Evolutionary conservation across 1,140 invertebrate species (phyloP).

Genomic region (Leguminivora glycinivorella): DNA sequence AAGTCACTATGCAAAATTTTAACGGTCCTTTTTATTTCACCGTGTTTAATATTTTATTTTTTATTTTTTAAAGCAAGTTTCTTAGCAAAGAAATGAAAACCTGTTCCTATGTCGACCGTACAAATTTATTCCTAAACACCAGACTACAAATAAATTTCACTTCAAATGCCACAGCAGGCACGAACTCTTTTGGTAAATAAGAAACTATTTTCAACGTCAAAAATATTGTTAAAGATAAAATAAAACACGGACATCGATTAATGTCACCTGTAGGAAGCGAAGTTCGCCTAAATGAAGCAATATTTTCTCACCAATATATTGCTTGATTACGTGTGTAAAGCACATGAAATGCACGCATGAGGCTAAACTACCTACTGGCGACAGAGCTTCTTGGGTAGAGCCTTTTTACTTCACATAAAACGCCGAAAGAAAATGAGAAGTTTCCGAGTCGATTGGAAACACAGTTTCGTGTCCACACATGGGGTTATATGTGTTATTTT

Average conservation of each 20-base stretch:
- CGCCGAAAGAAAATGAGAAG: not conserved
- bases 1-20: too few species aligned
- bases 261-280: slow-evolving; percentile 39
- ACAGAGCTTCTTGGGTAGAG: slow-evolving; percentile 32
- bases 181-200: not conserved
- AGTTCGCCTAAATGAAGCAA: slow-evolving; percentile 35
- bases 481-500: not conserved
- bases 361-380: slow-evolving; percentile 35
- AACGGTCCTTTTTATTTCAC: too few species aligned
- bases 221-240: slow-evolving; percentile 9
- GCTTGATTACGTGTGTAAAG: slow-evolving; percentile 55
- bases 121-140: not conserved
- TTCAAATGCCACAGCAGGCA: not conserved
- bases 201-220: slow-evolving; percentile 15
- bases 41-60: not conserved
- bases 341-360: slow-evolving; percentile 50
- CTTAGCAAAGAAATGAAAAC: not conserved
- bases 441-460: not conserved
- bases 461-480: not conserved
- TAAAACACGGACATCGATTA: slow-evolving; percentile 18
- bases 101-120: not conserved
- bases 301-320: slow-evolving; percentile 52
- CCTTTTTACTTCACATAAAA: slow-evolving; percentile 31
- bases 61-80: not conserved
- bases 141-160: not conserved